Evolutionary conservation across 2,888 invertebrate genomes (phyloP).

Genomic region (Glaucopsyche alexis): DNA sequence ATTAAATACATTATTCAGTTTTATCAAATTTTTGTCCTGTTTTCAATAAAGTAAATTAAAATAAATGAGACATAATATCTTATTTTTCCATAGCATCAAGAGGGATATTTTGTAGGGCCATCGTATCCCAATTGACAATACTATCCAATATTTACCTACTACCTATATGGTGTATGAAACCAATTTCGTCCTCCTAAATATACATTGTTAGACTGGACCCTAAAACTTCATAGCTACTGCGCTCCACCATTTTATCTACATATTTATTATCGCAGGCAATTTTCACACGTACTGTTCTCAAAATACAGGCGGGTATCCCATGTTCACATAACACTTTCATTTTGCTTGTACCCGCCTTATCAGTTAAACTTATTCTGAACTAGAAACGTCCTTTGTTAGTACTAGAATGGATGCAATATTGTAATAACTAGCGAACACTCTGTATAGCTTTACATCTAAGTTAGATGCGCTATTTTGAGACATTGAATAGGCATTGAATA

Average conservation of each 20-base stretch:
- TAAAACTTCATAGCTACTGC: neutral
- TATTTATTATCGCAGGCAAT: neutral
- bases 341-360: neutral
- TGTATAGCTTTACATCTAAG: too few species aligned
- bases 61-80: too few species aligned
- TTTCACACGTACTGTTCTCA: neutral
- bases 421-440: neutral
- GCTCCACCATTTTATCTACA: neutral
- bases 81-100: too few species aligned
- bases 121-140: too few species aligned
- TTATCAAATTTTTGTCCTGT: too few species aligned
- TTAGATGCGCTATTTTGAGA: too few species aligned
- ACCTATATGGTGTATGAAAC: neutral
- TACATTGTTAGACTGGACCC: neutral
- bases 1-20: too few species aligned
- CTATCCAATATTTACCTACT: too few species aligned
- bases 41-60: too few species aligned
- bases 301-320: neutral
- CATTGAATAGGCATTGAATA: too few species aligned
- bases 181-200: neutral
- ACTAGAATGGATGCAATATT: slow-evolving; percentile 13
- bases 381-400: slow-evolving; percentile 10
- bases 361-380: neutral
- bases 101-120: too few species aligned
- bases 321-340: neutral